Conservation (phyloP, 2,113 vertebrate genomes). For the Eira barbara region DNA sequence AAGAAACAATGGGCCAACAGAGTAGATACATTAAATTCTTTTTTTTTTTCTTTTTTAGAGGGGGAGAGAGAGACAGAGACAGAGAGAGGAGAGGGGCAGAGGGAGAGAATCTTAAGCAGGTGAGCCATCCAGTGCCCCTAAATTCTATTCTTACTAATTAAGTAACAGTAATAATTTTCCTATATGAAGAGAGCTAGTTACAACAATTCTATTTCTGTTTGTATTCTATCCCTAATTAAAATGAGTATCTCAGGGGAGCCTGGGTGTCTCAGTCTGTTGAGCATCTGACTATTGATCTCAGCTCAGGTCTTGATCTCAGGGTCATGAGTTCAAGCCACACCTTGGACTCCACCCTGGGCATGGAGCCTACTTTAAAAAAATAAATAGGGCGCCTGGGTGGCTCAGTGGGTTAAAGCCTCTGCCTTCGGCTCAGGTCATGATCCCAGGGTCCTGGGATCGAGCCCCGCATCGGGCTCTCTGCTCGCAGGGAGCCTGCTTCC, state of each 20-base stretch:
- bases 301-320: background rate
- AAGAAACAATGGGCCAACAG: background rate
- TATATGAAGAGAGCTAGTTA: background rate
- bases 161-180: background rate
- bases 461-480: too few relatives aligned
- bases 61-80: background rate
- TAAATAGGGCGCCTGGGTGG: too few relatives aligned
- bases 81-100: background rate
- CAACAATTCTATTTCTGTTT: background rate
- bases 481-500: too few relatives aligned
- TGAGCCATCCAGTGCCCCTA: background rate
- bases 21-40: background rate
- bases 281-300: background rate
- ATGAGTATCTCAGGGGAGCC: background rate
- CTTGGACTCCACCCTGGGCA: background rate
- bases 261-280: background rate
- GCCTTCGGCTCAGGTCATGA: too few relatives aligned
- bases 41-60: background rate
- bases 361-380: background rate
- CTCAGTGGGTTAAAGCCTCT: too few relatives aligned
- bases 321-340: background rate
- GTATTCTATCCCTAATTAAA: background rate
- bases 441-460: too few relatives aligned
- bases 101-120: background rate
- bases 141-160: constrained; percentile 9